Conservation (phyloP, 2,113 vertebrate genomes). For the Procavia capensis region DNA sequence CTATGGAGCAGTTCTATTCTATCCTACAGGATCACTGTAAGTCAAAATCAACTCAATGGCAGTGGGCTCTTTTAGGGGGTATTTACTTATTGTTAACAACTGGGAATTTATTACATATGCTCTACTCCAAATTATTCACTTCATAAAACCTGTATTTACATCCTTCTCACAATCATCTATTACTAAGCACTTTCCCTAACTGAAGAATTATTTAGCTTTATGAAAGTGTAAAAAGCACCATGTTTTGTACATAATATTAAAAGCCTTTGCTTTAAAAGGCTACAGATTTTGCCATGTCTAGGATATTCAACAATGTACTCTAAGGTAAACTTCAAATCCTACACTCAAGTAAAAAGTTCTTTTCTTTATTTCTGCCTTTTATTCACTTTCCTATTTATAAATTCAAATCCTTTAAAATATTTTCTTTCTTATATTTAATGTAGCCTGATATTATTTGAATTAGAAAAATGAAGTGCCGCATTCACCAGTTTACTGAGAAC, state of each 20-base stretch:
- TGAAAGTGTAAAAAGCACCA: constrained; percentile 19
- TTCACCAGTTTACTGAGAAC: constrained; percentile 27
- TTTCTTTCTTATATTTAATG: constrained; percentile 45
- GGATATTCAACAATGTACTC: not conserved
- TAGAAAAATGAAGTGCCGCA: constrained; percentile 9
- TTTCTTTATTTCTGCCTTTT: constrained; percentile 42
- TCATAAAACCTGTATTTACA: constrained; percentile 27
- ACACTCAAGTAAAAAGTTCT: not conserved
- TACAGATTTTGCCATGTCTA: constrained; percentile 1
- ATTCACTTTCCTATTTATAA: constrained; percentile 46
- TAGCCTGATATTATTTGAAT: not conserved
- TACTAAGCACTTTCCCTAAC: constrained; percentile 36
- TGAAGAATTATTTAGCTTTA: constrained; percentile 53
- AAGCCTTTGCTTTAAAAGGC: constrained; percentile 20
- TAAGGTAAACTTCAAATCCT: constrained; percentile 26
- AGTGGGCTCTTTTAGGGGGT: no score
- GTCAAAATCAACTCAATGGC: no score
- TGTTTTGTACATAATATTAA: constrained; percentile 7
- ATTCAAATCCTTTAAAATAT: constrained; percentile 19
- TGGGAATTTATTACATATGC: constrained; percentile 43
- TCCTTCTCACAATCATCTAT: constrained; percentile 28
- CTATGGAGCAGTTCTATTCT: no score
- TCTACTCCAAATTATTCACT: constrained; percentile 37
- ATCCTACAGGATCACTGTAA: no score
- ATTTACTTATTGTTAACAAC: constrained; percentile 34